Percentiles rank a stretch among this genome's conserved stretches.
Conservation (phyloP, 2,888 invertebrate species). For the Muschampia staudingeri region DNA sequence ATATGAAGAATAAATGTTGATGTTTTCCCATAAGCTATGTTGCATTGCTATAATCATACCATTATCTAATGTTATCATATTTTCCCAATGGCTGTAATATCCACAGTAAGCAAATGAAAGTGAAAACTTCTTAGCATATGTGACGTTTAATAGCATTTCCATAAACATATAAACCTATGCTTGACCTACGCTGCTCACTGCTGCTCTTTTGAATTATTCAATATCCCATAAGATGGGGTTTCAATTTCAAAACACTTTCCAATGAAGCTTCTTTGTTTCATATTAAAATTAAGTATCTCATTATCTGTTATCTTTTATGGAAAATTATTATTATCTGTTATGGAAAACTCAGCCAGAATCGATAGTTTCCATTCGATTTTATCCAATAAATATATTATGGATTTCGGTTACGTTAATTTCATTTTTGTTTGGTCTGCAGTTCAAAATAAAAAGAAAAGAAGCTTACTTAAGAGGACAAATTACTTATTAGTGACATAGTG, state of each 20-base stretch:
- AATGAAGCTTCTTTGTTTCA: not conserved
- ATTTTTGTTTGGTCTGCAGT: no score
- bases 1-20: constrained; percentile 2
- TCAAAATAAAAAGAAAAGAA: no score
- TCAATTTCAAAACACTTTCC: constrained; percentile 37
- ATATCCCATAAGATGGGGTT: constrained; percentile 14
- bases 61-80: constrained; percentile 38
- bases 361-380: not conserved
- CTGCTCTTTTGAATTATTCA: constrained; percentile 44
- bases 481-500: no score
- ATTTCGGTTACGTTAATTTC: no score
- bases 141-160: constrained; percentile 31
- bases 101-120: constrained; percentile 42
- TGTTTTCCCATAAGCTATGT: not conserved
- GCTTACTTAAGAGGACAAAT: no score
- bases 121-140: constrained; percentile 49
- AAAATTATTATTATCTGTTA: not conserved
- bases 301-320: no score
- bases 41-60: constrained; percentile 20
- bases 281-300: not conserved
- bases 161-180: constrained; percentile 36
- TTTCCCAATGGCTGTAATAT: constrained; percentile 21
- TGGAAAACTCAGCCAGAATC: not conserved
- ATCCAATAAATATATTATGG: no score
- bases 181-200: not conserved